Evolutionary conservation across 1,140 invertebrate genomes (phyloP).

Genomic region (Mesaphorura yosii): DNA sequence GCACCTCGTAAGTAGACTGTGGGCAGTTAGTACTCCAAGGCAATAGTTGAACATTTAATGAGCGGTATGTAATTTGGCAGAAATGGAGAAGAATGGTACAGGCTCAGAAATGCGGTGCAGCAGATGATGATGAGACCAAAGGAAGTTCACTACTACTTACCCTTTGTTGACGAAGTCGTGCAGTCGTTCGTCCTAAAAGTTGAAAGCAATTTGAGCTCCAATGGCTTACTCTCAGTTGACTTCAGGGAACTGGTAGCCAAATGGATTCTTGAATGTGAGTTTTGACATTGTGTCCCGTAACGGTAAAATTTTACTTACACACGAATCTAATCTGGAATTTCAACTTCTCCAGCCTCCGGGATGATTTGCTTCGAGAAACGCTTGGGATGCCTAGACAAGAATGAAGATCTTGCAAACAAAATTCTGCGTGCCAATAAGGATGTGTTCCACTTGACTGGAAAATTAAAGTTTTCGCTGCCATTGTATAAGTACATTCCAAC

Average conservation of each 20-base stretch:
- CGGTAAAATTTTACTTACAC: neutral
- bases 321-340: neutral
- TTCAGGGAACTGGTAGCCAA: constrained; percentile 34
- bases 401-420: constrained; percentile 33
- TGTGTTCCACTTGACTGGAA: constrained; percentile 38
- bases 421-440: constrained; percentile 39
- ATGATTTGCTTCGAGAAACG: constrained; percentile 42
- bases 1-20: constrained; percentile 40
- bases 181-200: constrained; percentile 37
- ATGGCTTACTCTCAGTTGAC: constrained; percentile 22
- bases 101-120: constrained; percentile 37
- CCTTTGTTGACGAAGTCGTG: constrained; percentile 37
- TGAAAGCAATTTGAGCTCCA: constrained; percentile 5
- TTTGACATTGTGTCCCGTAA: constrained; percentile 8
- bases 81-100: constrained; percentile 45
- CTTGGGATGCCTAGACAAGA: constrained; percentile 37
- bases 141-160: constrained; percentile 39
- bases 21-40: neutral
- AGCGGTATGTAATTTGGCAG: constrained; percentile 31
- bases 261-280: constrained; percentile 38
- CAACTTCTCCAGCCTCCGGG: constrained; percentile 35
- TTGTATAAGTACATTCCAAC: constrained; percentile 39
- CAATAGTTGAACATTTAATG: constrained; percentile 9
- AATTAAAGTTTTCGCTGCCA: constrained; percentile 39
- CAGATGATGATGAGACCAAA: constrained; percentile 40